Base-by-base conservation (phyloP, 2,113 vertebrate genomes). In the Daboia siamensis region DNA sequence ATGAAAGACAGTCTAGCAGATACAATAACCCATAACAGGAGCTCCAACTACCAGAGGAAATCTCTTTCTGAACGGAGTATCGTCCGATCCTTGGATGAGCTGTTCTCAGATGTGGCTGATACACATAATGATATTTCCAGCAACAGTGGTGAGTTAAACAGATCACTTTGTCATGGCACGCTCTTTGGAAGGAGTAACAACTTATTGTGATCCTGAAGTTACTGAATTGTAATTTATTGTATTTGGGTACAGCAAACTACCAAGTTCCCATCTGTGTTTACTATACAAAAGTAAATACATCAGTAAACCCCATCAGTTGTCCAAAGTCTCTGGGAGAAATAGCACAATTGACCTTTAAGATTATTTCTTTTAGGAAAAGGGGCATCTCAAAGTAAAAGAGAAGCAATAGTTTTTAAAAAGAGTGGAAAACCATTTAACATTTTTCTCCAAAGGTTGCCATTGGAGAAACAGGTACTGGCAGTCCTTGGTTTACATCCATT, bases 61-160 rank as follows among this genome's bases (percentile, higher is more conserved):
- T 97, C 97, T 13, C 56, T 74, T 46, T 94, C 94, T 0, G 94
- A 95, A 6, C 93, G 11, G 59, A 97, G 96, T 21, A 96, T 98
- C 90, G 94, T 98, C 9, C 96, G 91, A 13, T 98, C 98, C 3
- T 86, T 97, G 88, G 98, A 98, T 4, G 98, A 98, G 69, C 96
- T 98, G 5, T 98, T 98, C 93, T 97, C 97, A 0, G 89, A 95
- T 80, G 94, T 92, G 33, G 6, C 0, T 1, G 46, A 52, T 29
- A 87, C 93, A 90, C 94, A 39, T 1, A 94, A 97, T 26, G 95
- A 97, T 85, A 87, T 93, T 21, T 92, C 85, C 5, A 97, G 96
- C 46, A 97, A 96, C 3, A 86, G 96, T 7, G 96, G 98, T 99
- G 90, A 98, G 97, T 92, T 5, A 44, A 80, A 44, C 2, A 80